A percentile compares a stretch with the other conserved stretches of the same genome.
Conservation (phyloP, 2,888 invertebrate species). For the Allophyes oxyacanthae region DNA sequence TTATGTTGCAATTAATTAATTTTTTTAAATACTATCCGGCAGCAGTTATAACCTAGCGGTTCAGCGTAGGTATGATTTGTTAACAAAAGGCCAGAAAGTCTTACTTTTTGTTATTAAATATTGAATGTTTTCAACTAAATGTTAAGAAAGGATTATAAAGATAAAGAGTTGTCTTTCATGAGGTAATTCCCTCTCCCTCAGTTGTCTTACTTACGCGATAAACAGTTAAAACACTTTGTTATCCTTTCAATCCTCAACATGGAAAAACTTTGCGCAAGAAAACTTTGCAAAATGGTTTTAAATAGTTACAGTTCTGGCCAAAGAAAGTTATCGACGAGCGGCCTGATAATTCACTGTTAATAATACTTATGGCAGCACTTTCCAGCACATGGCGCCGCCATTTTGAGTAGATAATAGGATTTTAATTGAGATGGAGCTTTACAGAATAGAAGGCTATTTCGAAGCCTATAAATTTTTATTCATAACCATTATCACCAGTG, state of each 20-base stretch:
- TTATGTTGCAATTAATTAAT: slow-evolving; percentile 74
- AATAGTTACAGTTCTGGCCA: slow-evolving; percentile 49
- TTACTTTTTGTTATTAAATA: too few species aligned
- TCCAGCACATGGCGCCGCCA: slow-evolving; percentile 73
- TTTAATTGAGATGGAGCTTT: slow-evolving; percentile 84
- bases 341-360: slow-evolving; percentile 68
- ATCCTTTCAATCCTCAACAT: slow-evolving; percentile 13
- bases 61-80: slow-evolving; percentile 68
- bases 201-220: neutral
- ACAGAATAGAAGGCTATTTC: slow-evolving; percentile 78
- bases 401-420: slow-evolving; percentile 78
- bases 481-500: slow-evolving; percentile 73
- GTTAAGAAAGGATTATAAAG: too few species aligned
- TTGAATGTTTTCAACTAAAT: too few species aligned
- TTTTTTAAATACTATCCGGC: too few species aligned
- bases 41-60: slow-evolving; percentile 63
- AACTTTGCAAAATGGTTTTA: slow-evolving; percentile 48
- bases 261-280: slow-evolving; percentile 19
- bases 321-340: slow-evolving; percentile 59
- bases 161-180: too few species aligned
- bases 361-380: slow-evolving; percentile 71
- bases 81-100: slow-evolving; percentile 71
- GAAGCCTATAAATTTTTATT: slow-evolving; percentile 80
- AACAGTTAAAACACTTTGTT: slow-evolving; percentile 15
- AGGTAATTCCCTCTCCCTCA: neutral